Conservation (phyloP, 2,797 vertebrate genomes). For the Cyclopterus lumpus region DNA sequence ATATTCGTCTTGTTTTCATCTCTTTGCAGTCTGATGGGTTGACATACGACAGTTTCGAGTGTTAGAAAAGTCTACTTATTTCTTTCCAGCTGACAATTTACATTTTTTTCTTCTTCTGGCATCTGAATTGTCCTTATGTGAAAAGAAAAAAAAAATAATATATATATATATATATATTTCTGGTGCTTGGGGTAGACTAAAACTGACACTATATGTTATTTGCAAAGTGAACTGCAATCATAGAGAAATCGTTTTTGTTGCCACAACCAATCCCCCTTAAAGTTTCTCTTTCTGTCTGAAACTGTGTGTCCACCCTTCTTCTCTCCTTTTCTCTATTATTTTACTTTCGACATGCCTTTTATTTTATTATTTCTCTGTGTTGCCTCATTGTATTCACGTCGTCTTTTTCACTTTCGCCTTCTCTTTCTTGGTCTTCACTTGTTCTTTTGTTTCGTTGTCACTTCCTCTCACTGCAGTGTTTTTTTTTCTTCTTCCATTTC, state of each 20-base stretch:
- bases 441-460: conserved; percentile 70
- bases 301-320: conserved; percentile 31
- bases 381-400: conserved; percentile 60
- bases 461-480: conserved; percentile 55
- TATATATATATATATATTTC: conserved; percentile 44
- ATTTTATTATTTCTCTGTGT: conserved; percentile 42
- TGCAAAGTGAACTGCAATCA: conserved; percentile 67
- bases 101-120: conserved; percentile 49
- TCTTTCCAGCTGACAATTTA: conserved; percentile 63
- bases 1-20: conserved; percentile 66
- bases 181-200: conserved; percentile 59
- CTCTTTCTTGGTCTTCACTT: conserved; percentile 59
- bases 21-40: conserved; percentile 52
- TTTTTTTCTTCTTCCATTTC: conserved; percentile 61
- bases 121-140: conserved; percentile 62
- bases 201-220: conserved; percentile 73
- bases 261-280: conserved; percentile 52
- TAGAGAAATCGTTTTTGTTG: conserved; percentile 59
- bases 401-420: conserved; percentile 58
- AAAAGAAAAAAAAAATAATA: not conserved
- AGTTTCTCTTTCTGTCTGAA: conserved; percentile 40
- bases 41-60: conserved; percentile 60
- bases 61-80: conserved; percentile 59
- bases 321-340: conserved; percentile 50
- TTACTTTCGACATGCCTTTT: conserved; percentile 51